Evolutionary conservation across 2,797 vertebrate species (phyloP), one percentile per base, ranked within the genome.

Genomic region (Anableps anableps): DNA sequence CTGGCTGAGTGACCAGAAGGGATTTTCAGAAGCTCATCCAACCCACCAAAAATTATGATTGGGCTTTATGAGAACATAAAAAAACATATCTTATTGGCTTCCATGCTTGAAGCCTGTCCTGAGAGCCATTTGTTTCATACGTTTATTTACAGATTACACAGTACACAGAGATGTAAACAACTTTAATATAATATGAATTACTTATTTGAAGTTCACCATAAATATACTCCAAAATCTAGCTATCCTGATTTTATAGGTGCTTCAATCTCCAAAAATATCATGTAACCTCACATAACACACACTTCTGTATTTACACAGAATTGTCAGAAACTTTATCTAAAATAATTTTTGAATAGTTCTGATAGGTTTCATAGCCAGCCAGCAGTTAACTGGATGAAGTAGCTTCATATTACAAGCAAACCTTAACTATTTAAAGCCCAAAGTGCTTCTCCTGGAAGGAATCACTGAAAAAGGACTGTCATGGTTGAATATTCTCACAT

Each of bases 1-100:
- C 53, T 5, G 60, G 48, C 41, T 68, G 31, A 43, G 38, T 48
- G 66, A 75, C 58, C 86, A 82, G 45, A 80, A 75, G 83, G 38
- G 16, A 76, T 53, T 73, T 76, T 70, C 16, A 83, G 60, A 29
- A 81, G 45, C 48, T 66, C 3, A 4, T 78, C 79, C 82, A 85
- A 71, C 16, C 76, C 79, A 36, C 58, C 68, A 74, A 62, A 38
- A 60, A 26, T 47, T 26, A 26, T 2, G 10, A 34, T 36, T n/a
- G 3, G 41, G 43, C 45, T 74, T 79, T 70, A 68, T 48, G 75
- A 16, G 29, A 45, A 34, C 29, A 71, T 36, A 79, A 31, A 53
- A 45, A 31, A 19, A 43, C 53, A 43, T 2, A 19, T 60, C 21
- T 60, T 17, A 43, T 16, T 8, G 0, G 51, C 53, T 41, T 75